Conservation (phyloP, 2,113 vertebrate genomes). For the Struthidea cinerea region DNA sequence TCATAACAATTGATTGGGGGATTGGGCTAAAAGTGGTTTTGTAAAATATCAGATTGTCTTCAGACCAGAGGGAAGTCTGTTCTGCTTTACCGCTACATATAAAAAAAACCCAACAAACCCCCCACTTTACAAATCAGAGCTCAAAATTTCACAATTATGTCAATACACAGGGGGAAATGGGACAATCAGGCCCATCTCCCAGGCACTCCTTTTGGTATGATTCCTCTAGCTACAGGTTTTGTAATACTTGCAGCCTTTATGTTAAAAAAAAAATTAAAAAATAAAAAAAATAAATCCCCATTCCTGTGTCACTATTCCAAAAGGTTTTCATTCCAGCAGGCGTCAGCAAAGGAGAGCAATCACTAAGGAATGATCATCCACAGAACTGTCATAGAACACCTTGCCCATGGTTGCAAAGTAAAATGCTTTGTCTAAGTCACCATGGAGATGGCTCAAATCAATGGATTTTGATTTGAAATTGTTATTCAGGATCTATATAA, state of each 20-base stretch:
- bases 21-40: not conserved
- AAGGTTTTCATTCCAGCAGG: not conserved
- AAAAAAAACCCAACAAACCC: not conserved
- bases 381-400: not conserved
- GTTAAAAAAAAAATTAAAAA: not conserved
- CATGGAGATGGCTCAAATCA: not conserved
- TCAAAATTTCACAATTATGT: not conserved
- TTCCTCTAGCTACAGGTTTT: not conserved
- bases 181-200: not conserved
- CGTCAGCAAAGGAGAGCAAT: not conserved
- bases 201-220: not conserved
- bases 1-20: not conserved
- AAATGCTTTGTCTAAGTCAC: not conserved
- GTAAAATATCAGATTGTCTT: not conserved
- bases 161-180: not conserved
- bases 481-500: not conserved
- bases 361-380: not conserved
- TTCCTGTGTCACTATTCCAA: not conserved
- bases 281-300: not conserved
- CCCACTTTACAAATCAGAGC: not conserved
- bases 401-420: not conserved
- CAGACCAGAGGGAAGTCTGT: not conserved
- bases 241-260: not conserved
- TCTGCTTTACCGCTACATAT: not conserved
- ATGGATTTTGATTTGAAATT: not conserved